Conservation (phyloP, 2,888 invertebrate species). For the Heterodera filipjevi region DNA sequence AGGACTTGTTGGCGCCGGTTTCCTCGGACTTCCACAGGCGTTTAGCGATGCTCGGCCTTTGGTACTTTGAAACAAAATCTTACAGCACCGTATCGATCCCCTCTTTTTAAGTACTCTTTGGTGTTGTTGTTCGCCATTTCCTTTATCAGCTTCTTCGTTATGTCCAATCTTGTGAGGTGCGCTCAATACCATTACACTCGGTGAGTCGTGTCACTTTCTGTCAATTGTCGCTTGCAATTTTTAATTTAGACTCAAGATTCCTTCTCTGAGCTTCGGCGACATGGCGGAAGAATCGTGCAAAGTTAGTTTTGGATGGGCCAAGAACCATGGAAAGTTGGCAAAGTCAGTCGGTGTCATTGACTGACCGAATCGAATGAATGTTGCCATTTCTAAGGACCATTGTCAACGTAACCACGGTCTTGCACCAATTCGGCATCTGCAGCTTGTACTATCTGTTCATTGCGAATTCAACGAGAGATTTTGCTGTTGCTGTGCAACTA, state of each 20-base stretch:
- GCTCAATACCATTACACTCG: constrained; percentile 55
- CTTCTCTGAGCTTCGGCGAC: constrained; percentile 66
- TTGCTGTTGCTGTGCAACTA: background rate
- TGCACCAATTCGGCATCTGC: constrained; percentile 61
- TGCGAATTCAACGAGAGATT: constrained; percentile 29
- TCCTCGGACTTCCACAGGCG: constrained; percentile 47
- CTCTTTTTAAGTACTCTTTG: constrained; percentile 51
- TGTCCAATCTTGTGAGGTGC: constrained; percentile 60
- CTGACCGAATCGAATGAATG: background rate
- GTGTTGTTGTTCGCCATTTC: constrained; percentile 53
- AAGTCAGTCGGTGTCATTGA: constrained; percentile 36
- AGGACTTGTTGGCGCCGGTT: constrained; percentile 52
- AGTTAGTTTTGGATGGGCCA: constrained; percentile 48
- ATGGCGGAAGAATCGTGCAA: constrained; percentile 64
- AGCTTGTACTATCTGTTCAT: constrained; percentile 59
- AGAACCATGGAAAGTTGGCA: constrained; percentile 44
- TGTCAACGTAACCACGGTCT: constrained; percentile 53
- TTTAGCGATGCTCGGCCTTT: constrained; percentile 49
- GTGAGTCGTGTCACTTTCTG: constrained; percentile 16
- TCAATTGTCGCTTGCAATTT: background rate
- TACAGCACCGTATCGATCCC: background rate
- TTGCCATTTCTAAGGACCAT: constrained; percentile 23
- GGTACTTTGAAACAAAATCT: constrained; percentile 37
- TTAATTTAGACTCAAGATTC: constrained; percentile 37
- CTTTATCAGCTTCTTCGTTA: constrained; percentile 56